Evolutionary conservation across 2,797 vertebrate genomes (phyloP).

Genomic region (Sphenodon punctatus): DNA sequence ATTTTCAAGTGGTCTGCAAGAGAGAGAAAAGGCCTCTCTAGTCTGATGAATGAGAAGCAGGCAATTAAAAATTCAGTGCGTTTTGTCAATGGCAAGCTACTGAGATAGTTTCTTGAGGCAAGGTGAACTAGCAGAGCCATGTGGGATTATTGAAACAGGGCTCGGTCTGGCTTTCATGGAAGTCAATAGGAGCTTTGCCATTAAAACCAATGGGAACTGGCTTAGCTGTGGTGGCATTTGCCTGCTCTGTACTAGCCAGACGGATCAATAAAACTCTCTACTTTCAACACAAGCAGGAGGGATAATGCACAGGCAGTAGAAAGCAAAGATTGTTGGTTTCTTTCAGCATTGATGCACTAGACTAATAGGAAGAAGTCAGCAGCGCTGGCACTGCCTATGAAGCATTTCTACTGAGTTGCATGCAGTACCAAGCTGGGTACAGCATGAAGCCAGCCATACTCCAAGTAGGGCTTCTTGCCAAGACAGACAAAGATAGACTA

Average conservation of each 20-base stretch:
- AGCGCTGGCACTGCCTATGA: constrained; percentile 28
- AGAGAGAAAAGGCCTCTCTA: too few relatives aligned
- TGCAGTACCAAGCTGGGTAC: constrained; percentile 35
- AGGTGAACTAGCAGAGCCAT: not conserved
- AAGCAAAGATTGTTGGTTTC: not conserved
- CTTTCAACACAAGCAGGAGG: not conserved
- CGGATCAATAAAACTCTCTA: not conserved
- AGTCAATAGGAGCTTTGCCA: not conserved
- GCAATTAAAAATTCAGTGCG: not conserved
- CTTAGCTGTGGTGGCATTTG: not conserved
- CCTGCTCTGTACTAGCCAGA: not conserved
- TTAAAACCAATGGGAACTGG: not conserved
- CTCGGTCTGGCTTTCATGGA: too few relatives aligned
- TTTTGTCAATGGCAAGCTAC: not conserved
- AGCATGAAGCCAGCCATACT: not conserved
- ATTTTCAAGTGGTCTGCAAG: too few relatives aligned
- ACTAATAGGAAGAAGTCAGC: not conserved
- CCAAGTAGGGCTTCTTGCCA: constrained; percentile 32
- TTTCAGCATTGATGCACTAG: not conserved
- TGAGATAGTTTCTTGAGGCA: not conserved
- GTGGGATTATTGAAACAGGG: not conserved
- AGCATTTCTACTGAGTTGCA: constrained; percentile 36
- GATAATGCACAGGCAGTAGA: not conserved
- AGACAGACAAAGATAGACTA: constrained; percentile 43
- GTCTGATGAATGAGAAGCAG: not conserved